phyloP scores from a whole-genome alignment of 2,888 invertebrate species.

The Philhelius pedissequus region DNA sequence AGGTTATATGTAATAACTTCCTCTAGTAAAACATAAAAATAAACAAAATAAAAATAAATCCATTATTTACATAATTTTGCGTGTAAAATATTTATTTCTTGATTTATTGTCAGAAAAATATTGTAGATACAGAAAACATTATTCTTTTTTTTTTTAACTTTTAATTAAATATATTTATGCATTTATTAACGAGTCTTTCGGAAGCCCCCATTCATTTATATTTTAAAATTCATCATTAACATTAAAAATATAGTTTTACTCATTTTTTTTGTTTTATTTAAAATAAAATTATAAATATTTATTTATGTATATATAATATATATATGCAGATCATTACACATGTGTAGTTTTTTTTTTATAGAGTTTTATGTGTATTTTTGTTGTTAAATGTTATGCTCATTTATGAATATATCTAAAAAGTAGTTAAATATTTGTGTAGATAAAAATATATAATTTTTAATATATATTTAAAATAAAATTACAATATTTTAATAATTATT shows the following conservation, averaged over 20 bases:
- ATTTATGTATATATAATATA: slow-evolving; percentile 54
- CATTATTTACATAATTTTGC: neutral
- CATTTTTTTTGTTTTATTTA: slow-evolving; percentile 26
- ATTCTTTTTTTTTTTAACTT: slow-evolving; percentile 1
- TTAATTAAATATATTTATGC: slow-evolving; percentile 42
- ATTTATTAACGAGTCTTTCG: slow-evolving; percentile 55
- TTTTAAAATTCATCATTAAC: slow-evolving; percentile 37
- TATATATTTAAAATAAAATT: slow-evolving; percentile 47
- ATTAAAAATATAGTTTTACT: slow-evolving; percentile 47
- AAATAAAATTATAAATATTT: slow-evolving; percentile 55
- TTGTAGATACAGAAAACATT: slow-evolving; percentile 49
- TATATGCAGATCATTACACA: slow-evolving; percentile 47
- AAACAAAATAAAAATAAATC: neutral
- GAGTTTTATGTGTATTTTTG: neutral
- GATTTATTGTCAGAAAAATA: slow-evolving; percentile 47
- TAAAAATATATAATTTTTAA: neutral
- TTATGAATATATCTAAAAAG: slow-evolving; percentile 9
- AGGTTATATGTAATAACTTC: no score
- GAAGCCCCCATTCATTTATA: slow-evolving; percentile 58
- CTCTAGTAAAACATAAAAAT: no score
- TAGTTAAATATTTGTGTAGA: neutral
- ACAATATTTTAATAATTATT: slow-evolving; percentile 37
- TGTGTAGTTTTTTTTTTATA: slow-evolving; percentile 7
- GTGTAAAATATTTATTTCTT: slow-evolving; percentile 67
- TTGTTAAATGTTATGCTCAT: slow-evolving; percentile 39